Percentiles rank a stretch among this genome's conserved stretches.
phyloP scores from a whole-genome alignment of 2,888 invertebrate genomes.

The Nemoura dubitans region DNA sequence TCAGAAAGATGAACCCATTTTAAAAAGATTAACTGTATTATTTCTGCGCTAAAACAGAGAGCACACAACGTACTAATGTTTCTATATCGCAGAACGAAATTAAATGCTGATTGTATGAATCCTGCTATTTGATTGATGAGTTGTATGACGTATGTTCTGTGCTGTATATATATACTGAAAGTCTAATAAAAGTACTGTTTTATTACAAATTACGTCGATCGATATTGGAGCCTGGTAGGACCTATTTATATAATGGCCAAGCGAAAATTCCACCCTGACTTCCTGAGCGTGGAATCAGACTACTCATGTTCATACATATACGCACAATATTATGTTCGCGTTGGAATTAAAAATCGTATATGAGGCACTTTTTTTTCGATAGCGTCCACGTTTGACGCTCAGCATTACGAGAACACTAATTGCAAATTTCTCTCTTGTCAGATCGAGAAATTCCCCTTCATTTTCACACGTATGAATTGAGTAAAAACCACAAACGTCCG shows the following conservation, averaged over 20 bases:
- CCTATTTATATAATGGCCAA: neutral
- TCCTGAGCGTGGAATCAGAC: no score
- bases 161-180: neutral
- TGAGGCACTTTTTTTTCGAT: no score
- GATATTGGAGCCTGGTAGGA: neutral
- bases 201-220: neutral
- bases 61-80: neutral
- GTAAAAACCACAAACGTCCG: neutral
- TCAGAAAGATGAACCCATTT: conserved; percentile 8
- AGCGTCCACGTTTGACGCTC: no score
- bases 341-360: no score
- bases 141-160: neutral
- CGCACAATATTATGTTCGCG: no score
- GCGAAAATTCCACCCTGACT: no score
- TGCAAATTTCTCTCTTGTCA: neutral
- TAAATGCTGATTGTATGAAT: neutral
- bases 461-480: neutral
- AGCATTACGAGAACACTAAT: neutral
- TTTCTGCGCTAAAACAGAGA: neutral
- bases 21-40: neutral
- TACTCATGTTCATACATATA: no score
- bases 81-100: neutral
- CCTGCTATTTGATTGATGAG: neutral
- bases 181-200: neutral
- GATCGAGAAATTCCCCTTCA: neutral